Evolutionary conservation across 2,113 vertebrate genomes (phyloP).

Genomic region (Tragelaphus strepsiceros): DNA sequence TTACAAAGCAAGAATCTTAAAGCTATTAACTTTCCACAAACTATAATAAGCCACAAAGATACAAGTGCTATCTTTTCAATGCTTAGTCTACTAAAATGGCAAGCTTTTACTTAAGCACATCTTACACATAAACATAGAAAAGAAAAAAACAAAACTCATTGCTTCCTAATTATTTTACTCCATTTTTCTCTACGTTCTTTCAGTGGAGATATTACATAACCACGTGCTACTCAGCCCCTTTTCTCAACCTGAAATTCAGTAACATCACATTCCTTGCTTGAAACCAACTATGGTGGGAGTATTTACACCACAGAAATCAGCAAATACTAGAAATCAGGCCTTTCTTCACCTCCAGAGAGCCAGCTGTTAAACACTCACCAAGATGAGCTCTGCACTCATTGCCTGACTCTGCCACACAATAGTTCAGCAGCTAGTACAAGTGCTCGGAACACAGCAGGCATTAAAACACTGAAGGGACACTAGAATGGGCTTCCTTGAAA

Average conservation of each 20-base stretch:
- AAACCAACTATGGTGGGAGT: not conserved
- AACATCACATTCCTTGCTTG: not conserved
- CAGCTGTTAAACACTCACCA: not conserved
- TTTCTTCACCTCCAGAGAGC: not conserved
- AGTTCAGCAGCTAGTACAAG: not conserved
- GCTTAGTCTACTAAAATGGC: not conserved
- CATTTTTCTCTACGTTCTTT: not conserved
- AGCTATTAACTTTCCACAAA: not conserved
- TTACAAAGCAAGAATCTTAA: not conserved
- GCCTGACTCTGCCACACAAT: accelerated
- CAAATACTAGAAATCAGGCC: not conserved
- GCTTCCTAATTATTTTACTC: not conserved
- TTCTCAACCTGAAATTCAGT: not conserved
- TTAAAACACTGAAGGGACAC: not conserved
- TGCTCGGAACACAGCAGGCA: accelerated
- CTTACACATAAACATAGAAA: not conserved
- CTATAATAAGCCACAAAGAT: not conserved
- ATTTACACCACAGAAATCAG: not conserved
- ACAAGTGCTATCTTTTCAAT: not conserved
- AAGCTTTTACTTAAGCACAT: conserved; percentile 38
- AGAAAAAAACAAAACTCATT: not conserved
- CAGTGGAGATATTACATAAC: not conserved
- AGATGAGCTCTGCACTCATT: too few relatives aligned
- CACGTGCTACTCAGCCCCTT: not conserved
- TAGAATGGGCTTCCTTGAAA: not conserved